Evolutionary conservation across 2,113 vertebrate genomes (phyloP).

Genomic region (Oryzias celebensis): DNA sequence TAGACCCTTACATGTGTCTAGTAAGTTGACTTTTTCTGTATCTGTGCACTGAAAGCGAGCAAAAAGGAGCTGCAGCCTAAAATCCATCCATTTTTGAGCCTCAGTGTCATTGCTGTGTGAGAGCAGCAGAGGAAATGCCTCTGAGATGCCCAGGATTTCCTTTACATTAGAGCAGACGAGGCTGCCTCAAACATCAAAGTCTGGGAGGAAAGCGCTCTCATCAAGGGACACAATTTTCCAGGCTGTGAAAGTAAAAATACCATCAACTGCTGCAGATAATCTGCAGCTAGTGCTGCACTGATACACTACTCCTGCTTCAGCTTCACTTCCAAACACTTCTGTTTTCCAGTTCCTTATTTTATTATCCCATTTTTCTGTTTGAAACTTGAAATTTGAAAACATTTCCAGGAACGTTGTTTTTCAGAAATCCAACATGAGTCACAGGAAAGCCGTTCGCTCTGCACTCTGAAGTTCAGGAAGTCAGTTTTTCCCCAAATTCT

Average conservation of each 20-base stretch:
- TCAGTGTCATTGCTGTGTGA: conserved; percentile 43
- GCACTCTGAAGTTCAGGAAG: conserved; percentile 3
- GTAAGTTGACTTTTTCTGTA: no score
- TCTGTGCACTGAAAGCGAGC: no score
- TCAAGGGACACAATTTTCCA: conserved; percentile 49
- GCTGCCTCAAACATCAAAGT: conserved; percentile 63
- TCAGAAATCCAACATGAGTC: neutral
- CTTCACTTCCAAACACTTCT: no score
- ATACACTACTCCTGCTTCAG: neutral
- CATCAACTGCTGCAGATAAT: conserved; percentile 9
- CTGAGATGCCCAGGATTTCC: conserved; percentile 76
- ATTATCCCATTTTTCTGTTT: neutral
- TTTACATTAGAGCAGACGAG: conserved; percentile 61
- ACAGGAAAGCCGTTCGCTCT: conserved; percentile 4
- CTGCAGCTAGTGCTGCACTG: neutral
- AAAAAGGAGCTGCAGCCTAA: no score
- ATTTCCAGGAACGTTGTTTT: neutral
- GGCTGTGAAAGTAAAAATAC: conserved; percentile 26
- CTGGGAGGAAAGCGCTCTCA: conserved; percentile 48
- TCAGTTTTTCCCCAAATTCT: neutral
- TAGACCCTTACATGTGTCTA: no score
- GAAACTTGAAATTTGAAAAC: neutral
- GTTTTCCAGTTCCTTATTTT: neutral
- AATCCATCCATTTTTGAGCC: conserved; percentile 9
- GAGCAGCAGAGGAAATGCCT: conserved; percentile 72